Base-by-base conservation (phyloP, 2,888 invertebrate species). In the Nephrotoma flavescens region DNA sequence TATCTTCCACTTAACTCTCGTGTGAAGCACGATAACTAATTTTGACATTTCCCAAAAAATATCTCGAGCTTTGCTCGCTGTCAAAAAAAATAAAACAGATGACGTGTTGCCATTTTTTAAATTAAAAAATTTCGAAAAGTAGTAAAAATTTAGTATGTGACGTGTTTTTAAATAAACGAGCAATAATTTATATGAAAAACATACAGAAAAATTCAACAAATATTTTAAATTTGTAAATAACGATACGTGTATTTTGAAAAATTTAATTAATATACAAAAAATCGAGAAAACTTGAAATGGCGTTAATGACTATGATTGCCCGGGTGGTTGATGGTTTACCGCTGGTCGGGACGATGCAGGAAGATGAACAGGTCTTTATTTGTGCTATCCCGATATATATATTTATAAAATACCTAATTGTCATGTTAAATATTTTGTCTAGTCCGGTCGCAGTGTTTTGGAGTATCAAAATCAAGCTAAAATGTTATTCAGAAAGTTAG, bases 381-480 rank as follows among this genome's bases (percentile, higher is more conserved):
- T 19, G 31, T 57, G 15, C 6, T 6, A 4, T n/a, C 47, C 47
- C 15, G 6, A 11, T 15, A 15, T 19, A 31, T 71, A 9, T 0
- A 71, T 31, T 11, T 71, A 4, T 31, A 47, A 42, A 47, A 52
- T 31, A 31, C 31, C 31, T 31, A 31, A 31, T 31, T 31, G 2
- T 31, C 31, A 31, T 85, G 9, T 85, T 42, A 47, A 47, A 4
- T 86, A 7, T 86, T 84, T 86, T 88, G 90, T 91, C 89, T 93
- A 99, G 98, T 95, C 96, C 88, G 99, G 98, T 87, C 95, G 96
- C 92, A 97, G 95, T 92, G 95, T 99, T 90, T 93, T 98, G 92
- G 99, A 99, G 91, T 99, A 99, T 92, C 99, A 99, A 92, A 99
- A 98, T 92, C 99, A 99, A 93, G 99, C 99, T 52, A 99, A 99